Conservation (phyloP, 2,797 vertebrate genomes). For the Mico argentatus region DNA sequence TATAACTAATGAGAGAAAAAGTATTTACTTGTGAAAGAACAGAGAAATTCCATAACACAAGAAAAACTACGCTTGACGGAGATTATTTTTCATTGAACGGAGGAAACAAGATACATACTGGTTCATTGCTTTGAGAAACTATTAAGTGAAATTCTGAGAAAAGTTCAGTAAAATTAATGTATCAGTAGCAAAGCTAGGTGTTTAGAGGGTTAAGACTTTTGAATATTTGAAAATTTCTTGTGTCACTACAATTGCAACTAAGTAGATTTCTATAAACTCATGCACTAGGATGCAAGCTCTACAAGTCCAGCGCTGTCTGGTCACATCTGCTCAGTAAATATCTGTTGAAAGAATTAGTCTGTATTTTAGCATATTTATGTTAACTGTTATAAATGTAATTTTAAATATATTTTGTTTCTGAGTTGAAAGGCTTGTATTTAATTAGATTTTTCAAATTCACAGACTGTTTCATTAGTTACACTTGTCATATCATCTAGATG, state of each 20-base stretch:
- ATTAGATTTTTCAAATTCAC: background rate
- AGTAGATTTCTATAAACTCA: background rate
- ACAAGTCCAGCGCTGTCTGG: background rate
- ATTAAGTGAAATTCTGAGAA: background rate
- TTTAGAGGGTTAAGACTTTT: background rate
- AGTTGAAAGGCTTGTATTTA: background rate
- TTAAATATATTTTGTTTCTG: slow-evolving; percentile 8
- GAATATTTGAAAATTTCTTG: background rate
- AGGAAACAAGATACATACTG: background rate
- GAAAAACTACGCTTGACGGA: background rate
- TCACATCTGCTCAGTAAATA: background rate
- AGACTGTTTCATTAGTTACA: background rate
- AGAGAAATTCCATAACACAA: background rate
- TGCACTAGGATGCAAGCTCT: background rate
- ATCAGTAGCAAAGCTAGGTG: background rate
- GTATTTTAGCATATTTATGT: background rate
- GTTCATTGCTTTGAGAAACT: background rate
- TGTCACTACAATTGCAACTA: background rate
- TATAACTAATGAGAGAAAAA: background rate
- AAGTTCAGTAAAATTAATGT: background rate
- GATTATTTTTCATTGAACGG: background rate
- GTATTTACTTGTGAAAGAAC: background rate
- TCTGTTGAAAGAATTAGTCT: background rate
- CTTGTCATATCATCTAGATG: background rate
- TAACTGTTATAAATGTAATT: background rate